Evolutionary conservation across 2,113 vertebrate genomes (phyloP).

Genomic region (Cervus canadensis): DNA sequence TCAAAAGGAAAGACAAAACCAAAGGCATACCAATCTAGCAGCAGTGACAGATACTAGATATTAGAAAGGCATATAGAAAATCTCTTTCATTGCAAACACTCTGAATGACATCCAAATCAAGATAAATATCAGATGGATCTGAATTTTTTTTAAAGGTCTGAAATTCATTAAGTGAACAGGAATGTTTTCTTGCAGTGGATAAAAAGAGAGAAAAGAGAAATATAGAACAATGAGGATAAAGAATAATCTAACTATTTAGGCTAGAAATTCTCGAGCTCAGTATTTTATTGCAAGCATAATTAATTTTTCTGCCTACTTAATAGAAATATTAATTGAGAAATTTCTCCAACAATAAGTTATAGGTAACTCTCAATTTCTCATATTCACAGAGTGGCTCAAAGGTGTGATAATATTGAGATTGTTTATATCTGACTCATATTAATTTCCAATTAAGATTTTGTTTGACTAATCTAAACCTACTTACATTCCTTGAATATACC

Average conservation of each 20-base stretch:
- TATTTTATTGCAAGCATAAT: slow-evolving; percentile 47
- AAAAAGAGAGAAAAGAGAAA: slow-evolving; percentile 19
- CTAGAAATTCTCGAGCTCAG: slow-evolving; percentile 40
- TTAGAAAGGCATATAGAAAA: slow-evolving; percentile 69
- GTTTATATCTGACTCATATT: slow-evolving; percentile 16
- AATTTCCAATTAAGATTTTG: slow-evolving; percentile 43
- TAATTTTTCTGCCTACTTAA: slow-evolving; percentile 34
- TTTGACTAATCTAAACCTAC: neutral
- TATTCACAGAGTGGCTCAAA: slow-evolving; percentile 14
- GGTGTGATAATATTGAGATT: neutral
- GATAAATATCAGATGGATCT: slow-evolving; percentile 71
- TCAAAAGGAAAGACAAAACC: slow-evolving; percentile 58
- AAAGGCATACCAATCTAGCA: slow-evolving; percentile 24
- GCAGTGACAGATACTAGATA: slow-evolving; percentile 66
- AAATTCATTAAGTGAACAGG: slow-evolving; percentile 65
- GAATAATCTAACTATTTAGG: slow-evolving; percentile 49
- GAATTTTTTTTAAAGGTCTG: slow-evolving; percentile 63
- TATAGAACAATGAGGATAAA: slow-evolving; percentile 24
- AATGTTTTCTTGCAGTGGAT: slow-evolving; percentile 47
- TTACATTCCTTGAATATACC: neutral
- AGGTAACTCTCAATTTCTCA: slow-evolving; percentile 36
- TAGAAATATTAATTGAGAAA: slow-evolving; percentile 48
- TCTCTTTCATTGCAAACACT: slow-evolving; percentile 67
- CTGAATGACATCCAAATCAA: slow-evolving; percentile 74
- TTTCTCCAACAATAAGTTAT: neutral